Base-by-base conservation (phyloP, 2,113 vertebrate species). In the Suncus etruscus region DNA sequence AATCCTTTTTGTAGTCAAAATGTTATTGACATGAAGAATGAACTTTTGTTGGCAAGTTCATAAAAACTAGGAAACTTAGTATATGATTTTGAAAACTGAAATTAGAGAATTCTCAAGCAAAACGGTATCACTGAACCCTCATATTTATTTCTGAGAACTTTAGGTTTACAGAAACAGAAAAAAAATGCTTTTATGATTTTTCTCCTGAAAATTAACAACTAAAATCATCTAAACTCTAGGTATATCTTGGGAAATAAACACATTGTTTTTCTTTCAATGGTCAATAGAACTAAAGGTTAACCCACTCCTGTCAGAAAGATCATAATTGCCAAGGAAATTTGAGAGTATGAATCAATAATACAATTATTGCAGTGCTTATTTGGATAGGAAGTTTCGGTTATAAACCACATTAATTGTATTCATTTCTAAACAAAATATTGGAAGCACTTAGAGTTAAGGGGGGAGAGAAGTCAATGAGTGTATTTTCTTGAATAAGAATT, bases 281-380 rank as follows among this genome's bases (percentile, higher is more conserved):
- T 80, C 45, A 83, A 83, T 9, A 65, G 39, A 31, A 91, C 84
- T 82, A 51, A 82, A 87, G 87, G 48, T 78, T 75, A 70, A 27
- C 27, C 3, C 3, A 79, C 27, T 2, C 2, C 11, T 91, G 78
- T 89, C 45, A 78, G 39, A 80, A 68, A 86, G 8, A 3, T 48
- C 69, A 9, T 84, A n/a, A 54, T 24, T 48, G 24, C 45, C 73
- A 50, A 63, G 31, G 39, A 86, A 76, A 69, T 76, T 39, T 74
- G 51, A 47, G 5, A 25, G 58, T 54, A 66, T 69, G 39, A 47
- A 4, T 32, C 72, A 77, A 80, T 50, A 47, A 86, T 32, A 11
- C 12, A 29, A 90, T 73, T 90, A 76, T 29, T 11, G 15, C 54
- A 51, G 27, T 47, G n/a, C 77, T 91, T 80, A 45, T 88, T 92